A percentile compares a stretch with the other conserved stretches of the same genome.
Conservation (phyloP, 2,113 vertebrate species). For the Mandrillus leucophaeus region DNA sequence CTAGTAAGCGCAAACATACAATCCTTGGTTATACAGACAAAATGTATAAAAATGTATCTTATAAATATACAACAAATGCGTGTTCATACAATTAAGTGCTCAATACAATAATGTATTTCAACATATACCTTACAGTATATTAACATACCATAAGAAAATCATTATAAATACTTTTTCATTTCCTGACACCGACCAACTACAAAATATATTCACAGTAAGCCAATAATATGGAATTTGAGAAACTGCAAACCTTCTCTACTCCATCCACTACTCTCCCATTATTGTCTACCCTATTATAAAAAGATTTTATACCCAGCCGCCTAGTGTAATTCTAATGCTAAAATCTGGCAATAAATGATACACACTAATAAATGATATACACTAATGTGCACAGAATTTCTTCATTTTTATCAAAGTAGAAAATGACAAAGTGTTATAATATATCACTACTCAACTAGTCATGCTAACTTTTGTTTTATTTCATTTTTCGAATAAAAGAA, state of each 20-base stretch:
- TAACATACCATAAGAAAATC: slow-evolving; percentile 13
- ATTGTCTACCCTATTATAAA: neutral
- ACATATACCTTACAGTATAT: neutral
- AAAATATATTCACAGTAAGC: neutral
- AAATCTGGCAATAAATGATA: slow-evolving; percentile 1
- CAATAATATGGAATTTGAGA: neutral
- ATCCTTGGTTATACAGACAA: neutral
- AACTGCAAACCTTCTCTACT: neutral
- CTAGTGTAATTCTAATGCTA: neutral
- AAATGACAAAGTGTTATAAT: neutral
- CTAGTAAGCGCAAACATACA: neutral
- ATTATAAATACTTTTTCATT: slow-evolving; percentile 31
- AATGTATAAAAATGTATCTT: slow-evolving; percentile 7
- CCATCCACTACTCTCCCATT: neutral
- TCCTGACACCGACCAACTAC: neutral
- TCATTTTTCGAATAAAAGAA: slow-evolving; percentile 35
- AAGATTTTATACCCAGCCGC: neutral
- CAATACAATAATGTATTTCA: neutral
- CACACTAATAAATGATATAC: neutral
- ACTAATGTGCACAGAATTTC: neutral
- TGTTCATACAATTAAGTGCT: slow-evolving; percentile 18
- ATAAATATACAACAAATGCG: neutral
- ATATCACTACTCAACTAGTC: neutral
- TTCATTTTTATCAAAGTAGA: neutral
- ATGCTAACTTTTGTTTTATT: slow-evolving; percentile 5